Percentiles rank a stretch among this genome's conserved stretches.
phyloP scores from a whole-genome alignment of 2,888 invertebrate species.

The Alcis repandata region DNA sequence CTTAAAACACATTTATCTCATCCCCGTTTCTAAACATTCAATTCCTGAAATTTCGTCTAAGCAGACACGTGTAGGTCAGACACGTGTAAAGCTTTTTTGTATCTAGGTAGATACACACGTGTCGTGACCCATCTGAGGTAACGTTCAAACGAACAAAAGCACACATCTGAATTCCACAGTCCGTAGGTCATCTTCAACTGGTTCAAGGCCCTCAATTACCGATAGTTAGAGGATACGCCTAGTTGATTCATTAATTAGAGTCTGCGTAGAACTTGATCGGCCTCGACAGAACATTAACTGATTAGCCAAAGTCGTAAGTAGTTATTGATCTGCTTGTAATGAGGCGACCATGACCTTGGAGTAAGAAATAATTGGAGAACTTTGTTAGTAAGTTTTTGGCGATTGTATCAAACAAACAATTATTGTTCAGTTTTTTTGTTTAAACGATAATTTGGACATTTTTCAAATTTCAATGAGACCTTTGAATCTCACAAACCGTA shows the following conservation, averaged over 20 bases:
- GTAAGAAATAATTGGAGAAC: slow-evolving; percentile 14
- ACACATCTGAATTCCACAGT: slow-evolving; percentile 7
- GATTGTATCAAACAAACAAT: no score
- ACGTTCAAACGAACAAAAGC: background rate
- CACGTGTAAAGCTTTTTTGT: background rate
- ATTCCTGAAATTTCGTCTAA: no score
- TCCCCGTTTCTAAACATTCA: no score
- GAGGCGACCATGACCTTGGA: slow-evolving; percentile 25
- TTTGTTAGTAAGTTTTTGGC: slow-evolving; percentile 9
- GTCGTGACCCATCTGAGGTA: background rate
- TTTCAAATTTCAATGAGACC: no score
- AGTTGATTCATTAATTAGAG: slow-evolving; percentile 43
- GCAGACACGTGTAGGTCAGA: no score
- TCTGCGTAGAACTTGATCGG: slow-evolving; percentile 35
- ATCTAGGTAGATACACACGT: no score
- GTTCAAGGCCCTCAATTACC: slow-evolving; percentile 29
- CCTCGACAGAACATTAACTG: slow-evolving; percentile 41
- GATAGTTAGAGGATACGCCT: slow-evolving; percentile 30
- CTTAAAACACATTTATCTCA: no score
- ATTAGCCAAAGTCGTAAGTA: slow-evolving; percentile 33
- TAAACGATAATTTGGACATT: no score
- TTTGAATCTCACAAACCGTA: no score
- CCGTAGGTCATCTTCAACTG: slow-evolving; percentile 22
- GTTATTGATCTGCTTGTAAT: slow-evolving; percentile 31
- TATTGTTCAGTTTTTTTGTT: no score